Evolutionary conservation across 2,113 vertebrate species (phyloP).

Genomic region (Triplophysa siluroides): DNA sequence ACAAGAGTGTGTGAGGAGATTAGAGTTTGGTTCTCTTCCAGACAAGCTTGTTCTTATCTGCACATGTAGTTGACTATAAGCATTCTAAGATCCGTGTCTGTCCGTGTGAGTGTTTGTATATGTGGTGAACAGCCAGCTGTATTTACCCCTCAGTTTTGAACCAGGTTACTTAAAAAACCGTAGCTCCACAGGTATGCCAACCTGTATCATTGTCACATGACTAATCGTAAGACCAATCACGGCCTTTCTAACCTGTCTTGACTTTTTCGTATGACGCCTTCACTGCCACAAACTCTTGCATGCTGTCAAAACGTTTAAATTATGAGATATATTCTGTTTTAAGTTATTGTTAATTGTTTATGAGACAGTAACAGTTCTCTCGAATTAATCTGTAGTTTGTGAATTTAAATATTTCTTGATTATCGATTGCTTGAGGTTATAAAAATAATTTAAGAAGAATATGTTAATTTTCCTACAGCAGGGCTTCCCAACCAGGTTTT

Average conservation of each 20-base stretch:
- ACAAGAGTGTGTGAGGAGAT: not conserved
- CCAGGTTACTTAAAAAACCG: constrained; percentile 12
- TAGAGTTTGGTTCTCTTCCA: constrained; percentile 41
- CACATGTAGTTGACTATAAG: constrained; percentile 33
- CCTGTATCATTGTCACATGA: constrained; percentile 15
- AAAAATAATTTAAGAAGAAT: not conserved
- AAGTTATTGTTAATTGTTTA: not conserved
- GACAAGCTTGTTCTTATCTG: constrained; percentile 32
- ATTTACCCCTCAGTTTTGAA: constrained; percentile 27
- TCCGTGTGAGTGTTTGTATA: constrained; percentile 33
- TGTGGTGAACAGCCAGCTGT: constrained; percentile 31
- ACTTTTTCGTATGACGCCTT: constrained; percentile 42
- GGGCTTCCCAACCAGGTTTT: not conserved
- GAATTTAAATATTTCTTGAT: too few species aligned
- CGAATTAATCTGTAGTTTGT: not conserved
- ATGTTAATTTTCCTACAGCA: not conserved
- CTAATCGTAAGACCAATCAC: constrained; percentile 9
- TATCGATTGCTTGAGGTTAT: not conserved
- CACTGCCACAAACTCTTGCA: constrained; percentile 44
- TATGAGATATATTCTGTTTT: constrained; percentile 20
- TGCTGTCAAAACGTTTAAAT: constrained; percentile 36
- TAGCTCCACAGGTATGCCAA: not conserved
- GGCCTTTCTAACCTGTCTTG: not conserved
- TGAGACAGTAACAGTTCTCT: not conserved
- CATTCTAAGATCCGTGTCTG: constrained; percentile 33